A percentile compares a stretch with the other conserved stretches of the same genome.
phyloP scores from a whole-genome alignment of 2,797 vertebrate species.

The Garrulus glandarius region DNA sequence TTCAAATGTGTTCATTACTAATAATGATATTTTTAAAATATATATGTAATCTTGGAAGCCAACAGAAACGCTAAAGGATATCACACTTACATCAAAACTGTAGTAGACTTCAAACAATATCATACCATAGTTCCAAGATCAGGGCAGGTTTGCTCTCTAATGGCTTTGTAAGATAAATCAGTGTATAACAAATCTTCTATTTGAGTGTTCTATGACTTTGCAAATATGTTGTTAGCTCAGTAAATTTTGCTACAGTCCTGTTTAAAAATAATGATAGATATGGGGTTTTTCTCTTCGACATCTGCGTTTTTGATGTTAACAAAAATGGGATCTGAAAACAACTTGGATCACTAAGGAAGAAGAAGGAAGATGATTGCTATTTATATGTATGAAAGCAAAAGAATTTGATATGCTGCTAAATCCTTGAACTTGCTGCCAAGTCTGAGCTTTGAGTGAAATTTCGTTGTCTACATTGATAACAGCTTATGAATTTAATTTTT shows the following conservation, averaged over 20 bases:
- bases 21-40: neutral
- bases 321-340: neutral
- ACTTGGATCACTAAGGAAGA: neutral
- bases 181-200: neutral
- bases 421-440: neutral
- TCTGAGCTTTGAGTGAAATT: neutral
- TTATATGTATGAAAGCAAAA: neutral
- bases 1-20: neutral
- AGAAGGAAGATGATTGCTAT: neutral
- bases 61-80: neutral
- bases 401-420: neutral
- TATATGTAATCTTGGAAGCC: neutral
- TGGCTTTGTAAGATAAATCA: neutral
- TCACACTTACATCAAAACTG: neutral
- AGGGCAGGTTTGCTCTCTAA: neutral
- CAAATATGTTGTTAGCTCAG: neutral
- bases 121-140: neutral
- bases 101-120: neutral
- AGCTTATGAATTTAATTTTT: neutral
- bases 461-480: rapidly evolving
- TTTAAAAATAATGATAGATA: neutral
- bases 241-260: neutral
- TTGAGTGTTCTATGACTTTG: neutral
- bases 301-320: neutral
- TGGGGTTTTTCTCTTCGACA: neutral